These are phyloP conservation scores for Ceratothoa steindachneri DNA, from an alignment of 2,888 invertebrate species.

Conservation along the genomic window DNA sequence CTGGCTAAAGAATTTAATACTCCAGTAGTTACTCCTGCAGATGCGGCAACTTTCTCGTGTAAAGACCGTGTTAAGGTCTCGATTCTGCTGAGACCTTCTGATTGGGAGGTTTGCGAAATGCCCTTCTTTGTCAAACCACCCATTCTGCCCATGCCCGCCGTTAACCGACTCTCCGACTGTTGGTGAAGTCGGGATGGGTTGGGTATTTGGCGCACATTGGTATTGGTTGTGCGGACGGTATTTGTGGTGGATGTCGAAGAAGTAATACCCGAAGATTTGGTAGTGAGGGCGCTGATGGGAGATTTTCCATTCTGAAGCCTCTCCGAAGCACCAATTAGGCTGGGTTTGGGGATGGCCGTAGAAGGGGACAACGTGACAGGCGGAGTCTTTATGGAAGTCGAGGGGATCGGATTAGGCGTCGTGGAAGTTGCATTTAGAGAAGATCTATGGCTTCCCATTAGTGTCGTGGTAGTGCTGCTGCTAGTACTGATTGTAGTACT, in stretches of 20 bases:
- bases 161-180: conserved; percentile 38
- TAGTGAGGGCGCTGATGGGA: not conserved
- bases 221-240: conserved; percentile 40
- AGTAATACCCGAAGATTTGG: not conserved
- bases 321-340: not conserved
- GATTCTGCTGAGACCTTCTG: conserved; percentile 35
- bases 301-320: conserved; percentile 3
- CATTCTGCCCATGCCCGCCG: conserved; percentile 5
- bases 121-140: conserved; percentile 11
- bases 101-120: not conserved
- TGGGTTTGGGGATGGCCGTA: not conserved
- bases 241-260: conserved; percentile 11
- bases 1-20: conserved; percentile 21
- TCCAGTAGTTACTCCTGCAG: conserved; percentile 31
- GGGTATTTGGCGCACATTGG: conserved; percentile 43
- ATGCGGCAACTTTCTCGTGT: conserved; percentile 39
- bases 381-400: not conserved
- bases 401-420: not conserved
- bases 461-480: not conserved
- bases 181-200: conserved; percentile 42
- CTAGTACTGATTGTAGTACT: too few relatives aligned
- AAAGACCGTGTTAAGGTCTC: conserved; percentile 41
- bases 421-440: not conserved
- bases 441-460: not conserved
- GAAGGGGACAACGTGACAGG: not conserved